Conservation (phyloP, 2,888 invertebrate species). For the Agrochola litura region DNA sequence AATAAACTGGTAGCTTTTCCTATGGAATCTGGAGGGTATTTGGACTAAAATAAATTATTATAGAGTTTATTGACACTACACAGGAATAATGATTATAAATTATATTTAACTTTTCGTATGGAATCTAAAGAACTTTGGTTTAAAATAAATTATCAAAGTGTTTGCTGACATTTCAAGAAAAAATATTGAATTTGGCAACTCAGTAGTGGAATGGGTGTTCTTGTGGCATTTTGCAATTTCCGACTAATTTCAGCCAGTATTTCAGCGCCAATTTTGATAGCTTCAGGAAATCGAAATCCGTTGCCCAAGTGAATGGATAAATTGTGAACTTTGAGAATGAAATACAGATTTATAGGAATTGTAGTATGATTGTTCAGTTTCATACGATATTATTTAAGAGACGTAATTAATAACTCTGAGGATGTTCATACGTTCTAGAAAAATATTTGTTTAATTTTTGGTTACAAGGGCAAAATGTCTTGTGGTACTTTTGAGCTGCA, state of each 20-base stretch:
- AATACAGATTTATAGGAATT: background rate
- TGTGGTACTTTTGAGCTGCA: background rate
- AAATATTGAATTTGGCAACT: conserved; percentile 3
- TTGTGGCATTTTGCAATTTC: conserved; percentile 25
- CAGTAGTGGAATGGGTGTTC: background rate
- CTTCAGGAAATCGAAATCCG: background rate
- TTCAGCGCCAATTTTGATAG: conserved; percentile 1
- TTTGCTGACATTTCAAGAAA: conserved; percentile 3
- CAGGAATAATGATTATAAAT: background rate
- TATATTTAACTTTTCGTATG: background rate
- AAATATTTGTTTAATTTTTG: conserved; percentile 21
- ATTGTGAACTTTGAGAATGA: background rate
- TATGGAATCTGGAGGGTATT: background rate
- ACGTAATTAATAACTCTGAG: background rate
- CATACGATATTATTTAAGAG: background rate
- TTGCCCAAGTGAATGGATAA: background rate
- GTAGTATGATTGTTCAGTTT: background rate
- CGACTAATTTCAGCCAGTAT: background rate
- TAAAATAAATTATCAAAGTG: background rate
- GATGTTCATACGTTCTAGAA: background rate
- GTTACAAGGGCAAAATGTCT: background rate
- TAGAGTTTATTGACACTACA: background rate
- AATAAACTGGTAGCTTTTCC: background rate
- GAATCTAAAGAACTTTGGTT: background rate
- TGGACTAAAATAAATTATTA: background rate